A percentile compares a stretch with the other conserved stretches of the same genome.
These are phyloP conservation scores for Cephalopterus ornatus DNA, from an alignment of 2,113 vertebrate species.

Conservation along the genomic window DNA sequence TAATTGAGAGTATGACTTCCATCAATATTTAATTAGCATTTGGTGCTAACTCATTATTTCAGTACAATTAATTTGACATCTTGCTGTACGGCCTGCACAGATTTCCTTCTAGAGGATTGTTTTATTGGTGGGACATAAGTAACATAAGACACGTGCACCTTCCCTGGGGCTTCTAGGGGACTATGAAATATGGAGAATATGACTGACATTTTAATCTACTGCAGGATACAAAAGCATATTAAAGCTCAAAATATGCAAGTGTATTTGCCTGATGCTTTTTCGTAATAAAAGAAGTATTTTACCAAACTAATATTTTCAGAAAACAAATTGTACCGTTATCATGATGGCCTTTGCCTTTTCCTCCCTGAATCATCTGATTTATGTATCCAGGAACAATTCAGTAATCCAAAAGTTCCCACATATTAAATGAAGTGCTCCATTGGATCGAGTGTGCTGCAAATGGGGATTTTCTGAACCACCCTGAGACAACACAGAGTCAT, in stretches of 20 bases:
- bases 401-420: neutral
- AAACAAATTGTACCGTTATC: neutral
- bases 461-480: neutral
- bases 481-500: accelerated
- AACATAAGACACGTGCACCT: slow-evolving; percentile 34
- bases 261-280: neutral
- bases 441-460: accelerated
- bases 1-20: slow-evolving; percentile 78
- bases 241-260: neutral
- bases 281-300: neutral
- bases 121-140: slow-evolving; percentile 45
- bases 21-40: slow-evolving; percentile 85
- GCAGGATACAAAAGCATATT: slow-evolving; percentile 17
- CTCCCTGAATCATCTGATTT: neutral
- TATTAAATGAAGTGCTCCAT: neutral
- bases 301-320: neutral
- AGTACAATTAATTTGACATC: slow-evolving; percentile 77
- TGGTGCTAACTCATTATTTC: slow-evolving; percentile 78
- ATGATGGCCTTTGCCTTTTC: neutral
- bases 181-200: slow-evolving; percentile 42
- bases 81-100: slow-evolving; percentile 61
- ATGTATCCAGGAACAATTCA: neutral
- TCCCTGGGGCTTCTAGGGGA: slow-evolving; percentile 5
- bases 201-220: slow-evolving; percentile 67
- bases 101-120: slow-evolving; percentile 60